Conservation (phyloP, 2,888 invertebrate genomes). For the Malthinus flaveolus region DNA sequence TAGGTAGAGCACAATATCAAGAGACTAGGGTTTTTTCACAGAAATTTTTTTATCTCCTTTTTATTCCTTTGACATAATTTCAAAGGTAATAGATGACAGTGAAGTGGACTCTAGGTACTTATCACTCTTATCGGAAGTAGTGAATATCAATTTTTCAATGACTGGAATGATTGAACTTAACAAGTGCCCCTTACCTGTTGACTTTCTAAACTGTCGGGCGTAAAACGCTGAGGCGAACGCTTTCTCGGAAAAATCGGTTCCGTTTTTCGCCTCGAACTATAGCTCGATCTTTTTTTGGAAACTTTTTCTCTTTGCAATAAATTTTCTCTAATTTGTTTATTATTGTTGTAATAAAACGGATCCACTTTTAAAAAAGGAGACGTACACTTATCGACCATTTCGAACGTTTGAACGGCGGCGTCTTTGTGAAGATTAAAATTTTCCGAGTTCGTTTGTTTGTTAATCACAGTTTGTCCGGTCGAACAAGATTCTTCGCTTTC, state of each 20-base stretch:
- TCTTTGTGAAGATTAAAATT: constrained; percentile 47
- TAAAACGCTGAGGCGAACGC: constrained; percentile 43
- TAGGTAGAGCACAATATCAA: too few relatives aligned
- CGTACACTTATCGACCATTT: constrained; percentile 54
- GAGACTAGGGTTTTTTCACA: too few relatives aligned
- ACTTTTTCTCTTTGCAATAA: constrained; percentile 29
- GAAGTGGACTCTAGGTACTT: background rate
- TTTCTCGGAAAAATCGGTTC: constrained; percentile 42
- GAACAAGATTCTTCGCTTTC: constrained; percentile 54
- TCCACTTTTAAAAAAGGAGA: constrained; percentile 48
- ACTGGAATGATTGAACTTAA: background rate
- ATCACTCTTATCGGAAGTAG: background rate
- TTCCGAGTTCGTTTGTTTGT: constrained; percentile 6
- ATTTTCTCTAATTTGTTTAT: constrained; percentile 21
- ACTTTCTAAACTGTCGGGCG: constrained; percentile 50
- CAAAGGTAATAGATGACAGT: background rate
- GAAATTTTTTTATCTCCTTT: too few relatives aligned
- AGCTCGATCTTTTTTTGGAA: constrained; percentile 33
- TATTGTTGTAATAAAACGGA: constrained; percentile 31
- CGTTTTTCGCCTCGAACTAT: constrained; percentile 38
- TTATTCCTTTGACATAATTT: too few relatives aligned
- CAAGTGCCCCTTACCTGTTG: constrained; percentile 32
- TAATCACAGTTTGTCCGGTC: constrained; percentile 33
- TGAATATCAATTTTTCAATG: background rate
- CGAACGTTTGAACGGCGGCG: constrained; percentile 59